Evolutionary conservation across 2,113 vertebrate genomes (phyloP).

Genomic region (Megaceryle maxima): DNA sequence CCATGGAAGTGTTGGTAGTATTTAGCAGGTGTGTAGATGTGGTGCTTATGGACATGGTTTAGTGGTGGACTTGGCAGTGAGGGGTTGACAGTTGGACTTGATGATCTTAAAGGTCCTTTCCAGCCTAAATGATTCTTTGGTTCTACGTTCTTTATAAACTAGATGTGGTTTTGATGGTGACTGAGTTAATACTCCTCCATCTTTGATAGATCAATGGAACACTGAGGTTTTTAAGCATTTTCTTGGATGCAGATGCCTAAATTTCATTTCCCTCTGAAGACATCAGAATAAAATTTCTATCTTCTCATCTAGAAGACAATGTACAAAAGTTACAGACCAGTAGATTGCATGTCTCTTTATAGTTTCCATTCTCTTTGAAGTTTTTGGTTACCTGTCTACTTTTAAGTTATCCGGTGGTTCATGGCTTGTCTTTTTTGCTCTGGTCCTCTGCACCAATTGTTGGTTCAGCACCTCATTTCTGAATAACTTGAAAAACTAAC

Average conservation of each 20-base stretch:
- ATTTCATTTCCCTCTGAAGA: not conserved
- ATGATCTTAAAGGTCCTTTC: no score
- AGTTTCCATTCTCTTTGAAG: not conserved
- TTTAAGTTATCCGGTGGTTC: not conserved
- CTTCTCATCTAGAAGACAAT: not conserved
- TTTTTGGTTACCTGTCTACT: not conserved
- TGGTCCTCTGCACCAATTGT: not conserved
- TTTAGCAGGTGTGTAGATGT: not conserved
- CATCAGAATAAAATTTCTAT: not conserved
- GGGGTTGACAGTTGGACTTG: no score
- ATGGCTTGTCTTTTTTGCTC: not conserved
- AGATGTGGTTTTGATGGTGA: not conserved
- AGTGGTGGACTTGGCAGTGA: not conserved
- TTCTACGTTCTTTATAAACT: not conserved
- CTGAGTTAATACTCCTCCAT: not conserved
- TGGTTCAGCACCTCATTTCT: not conserved
- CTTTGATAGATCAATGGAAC: not conserved
- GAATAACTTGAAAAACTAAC: not conserved
- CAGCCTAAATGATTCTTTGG: not conserved
- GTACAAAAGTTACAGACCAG: not conserved
- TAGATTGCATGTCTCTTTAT: fast-evolving
- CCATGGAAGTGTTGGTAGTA: not conserved
- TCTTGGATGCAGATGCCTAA: not conserved
- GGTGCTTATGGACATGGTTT: not conserved
- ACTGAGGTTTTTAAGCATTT: not conserved